Percentiles rank a stretch among this genome's conserved stretches.
phyloP scores from a whole-genome alignment of 2,797 vertebrate species.

The Dromococcyx pavoninus region DNA sequence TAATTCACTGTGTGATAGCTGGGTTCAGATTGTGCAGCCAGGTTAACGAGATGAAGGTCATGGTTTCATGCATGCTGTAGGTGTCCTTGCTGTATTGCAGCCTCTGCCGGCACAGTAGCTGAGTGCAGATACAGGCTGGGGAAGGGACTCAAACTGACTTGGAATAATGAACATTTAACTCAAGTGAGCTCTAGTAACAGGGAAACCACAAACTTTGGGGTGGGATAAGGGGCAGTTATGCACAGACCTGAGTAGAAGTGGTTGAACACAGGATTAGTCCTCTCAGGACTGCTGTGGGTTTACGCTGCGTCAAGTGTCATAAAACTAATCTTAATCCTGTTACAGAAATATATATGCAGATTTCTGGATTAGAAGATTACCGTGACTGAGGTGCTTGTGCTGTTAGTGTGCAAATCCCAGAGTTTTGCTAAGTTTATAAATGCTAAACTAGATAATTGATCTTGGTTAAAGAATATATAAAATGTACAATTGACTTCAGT shows the following conservation, averaged over 20 bases:
- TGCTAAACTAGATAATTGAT: background rate
- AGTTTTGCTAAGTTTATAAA: background rate
- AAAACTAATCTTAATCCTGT: background rate
- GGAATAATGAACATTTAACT: background rate
- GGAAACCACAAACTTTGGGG: too few species aligned
- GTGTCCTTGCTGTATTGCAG: background rate
- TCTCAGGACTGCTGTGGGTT: background rate
- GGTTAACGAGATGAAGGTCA: background rate
- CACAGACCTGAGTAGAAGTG: background rate
- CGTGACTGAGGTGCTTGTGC: background rate
- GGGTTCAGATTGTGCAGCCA: background rate
- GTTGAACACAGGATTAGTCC: background rate
- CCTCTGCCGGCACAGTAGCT: background rate
- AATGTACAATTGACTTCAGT: background rate
- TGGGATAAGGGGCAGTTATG: background rate
- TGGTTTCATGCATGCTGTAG: accelerated
- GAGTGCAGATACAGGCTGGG: background rate
- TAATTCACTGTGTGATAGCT: background rate
- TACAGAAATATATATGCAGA: background rate
- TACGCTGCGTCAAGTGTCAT: background rate
- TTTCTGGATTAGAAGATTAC: background rate
- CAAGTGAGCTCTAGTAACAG: background rate
- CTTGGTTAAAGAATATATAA: background rate
- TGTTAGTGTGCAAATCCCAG: background rate
- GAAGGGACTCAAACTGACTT: accelerated